A percentile compares a stretch with the other conserved stretches of the same genome.
Conservation (phyloP, 2,113 vertebrate genomes). For the Diglossa brunneiventris region DNA sequence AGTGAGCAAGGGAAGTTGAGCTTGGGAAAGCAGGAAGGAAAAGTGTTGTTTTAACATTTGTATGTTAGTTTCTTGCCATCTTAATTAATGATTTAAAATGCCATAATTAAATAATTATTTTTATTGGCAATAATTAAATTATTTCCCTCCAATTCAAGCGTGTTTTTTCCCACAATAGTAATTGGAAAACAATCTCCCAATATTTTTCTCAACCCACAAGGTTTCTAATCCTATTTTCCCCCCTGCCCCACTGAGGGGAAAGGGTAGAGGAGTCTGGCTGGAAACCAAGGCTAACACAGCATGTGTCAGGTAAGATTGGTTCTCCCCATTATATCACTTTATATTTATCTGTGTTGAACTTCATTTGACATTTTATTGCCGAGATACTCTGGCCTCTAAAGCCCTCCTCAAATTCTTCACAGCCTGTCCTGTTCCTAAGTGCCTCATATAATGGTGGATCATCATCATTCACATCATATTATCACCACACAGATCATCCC, state of each 20-base stretch:
- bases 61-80: not conserved
- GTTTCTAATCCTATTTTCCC: not conserved
- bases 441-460: not conserved
- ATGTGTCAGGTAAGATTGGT: not conserved
- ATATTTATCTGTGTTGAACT: not conserved
- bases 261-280: not conserved
- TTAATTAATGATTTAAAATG: not conserved
- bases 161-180: rapidly evolving
- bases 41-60: not conserved
- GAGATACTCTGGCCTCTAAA: not conserved
- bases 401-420: not conserved
- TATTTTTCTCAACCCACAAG: not conserved
- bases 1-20: not conserved
- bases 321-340: not conserved
- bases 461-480: not conserved
- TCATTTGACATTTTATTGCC: not conserved
- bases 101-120: not conserved
- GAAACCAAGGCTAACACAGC: not conserved
- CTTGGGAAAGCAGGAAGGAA: not conserved
- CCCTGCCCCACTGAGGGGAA: not conserved
- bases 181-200: not conserved
- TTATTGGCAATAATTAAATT: not conserved
- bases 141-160: not conserved
- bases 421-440: not conserved
- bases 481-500: not conserved